These are phyloP conservation scores for Anoplopoma fimbria DNA, from an alignment of 2,113 vertebrate species.

Conservation along the genomic window DNA sequence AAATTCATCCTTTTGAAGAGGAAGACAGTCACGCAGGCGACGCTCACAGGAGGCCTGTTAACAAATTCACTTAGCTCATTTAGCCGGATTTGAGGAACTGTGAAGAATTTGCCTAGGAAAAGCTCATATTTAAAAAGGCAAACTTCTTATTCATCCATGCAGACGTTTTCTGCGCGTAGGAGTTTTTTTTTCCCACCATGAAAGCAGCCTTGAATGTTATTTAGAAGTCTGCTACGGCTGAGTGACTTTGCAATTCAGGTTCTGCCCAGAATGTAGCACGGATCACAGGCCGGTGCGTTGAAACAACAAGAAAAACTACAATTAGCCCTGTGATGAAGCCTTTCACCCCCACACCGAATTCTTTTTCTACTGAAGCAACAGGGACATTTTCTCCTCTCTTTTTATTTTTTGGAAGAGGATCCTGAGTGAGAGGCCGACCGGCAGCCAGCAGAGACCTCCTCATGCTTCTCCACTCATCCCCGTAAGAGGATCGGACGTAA, in stretches of 20 bases:
- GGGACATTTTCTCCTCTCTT: slow-evolving; percentile 32
- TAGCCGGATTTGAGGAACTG: slow-evolving; percentile 38
- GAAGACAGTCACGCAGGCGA: slow-evolving; percentile 26
- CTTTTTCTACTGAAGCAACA: slow-evolving; percentile 45
- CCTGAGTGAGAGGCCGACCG: slow-evolving; percentile 59
- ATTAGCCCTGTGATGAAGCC: slow-evolving; percentile 44
- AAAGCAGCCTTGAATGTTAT: slow-evolving; percentile 24
- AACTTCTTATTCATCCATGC: slow-evolving; percentile 33
- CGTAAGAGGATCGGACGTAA: slow-evolving; percentile 80
- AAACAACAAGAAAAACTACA: slow-evolving; percentile 37
- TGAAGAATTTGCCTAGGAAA: slow-evolving; percentile 13
- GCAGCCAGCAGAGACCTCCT: slow-evolving; percentile 65
- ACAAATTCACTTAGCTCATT: slow-evolving; percentile 60
- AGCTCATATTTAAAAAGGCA: slow-evolving; percentile 47
- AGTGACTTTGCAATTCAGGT: slow-evolving; percentile 27
- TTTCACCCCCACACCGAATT: slow-evolving; percentile 32
- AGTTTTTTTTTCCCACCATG: slow-evolving; percentile 13
- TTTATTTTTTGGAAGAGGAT: slow-evolving; percentile 39
- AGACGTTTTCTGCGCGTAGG: slow-evolving; percentile 18
- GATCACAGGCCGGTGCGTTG: slow-evolving; percentile 43
- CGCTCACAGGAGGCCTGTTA: slow-evolving; percentile 53
- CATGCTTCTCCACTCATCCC: slow-evolving; percentile 73
- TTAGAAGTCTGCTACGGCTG: slow-evolving; percentile 32
- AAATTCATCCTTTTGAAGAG: slow-evolving; percentile 39
- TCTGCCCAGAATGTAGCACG: slow-evolving; percentile 28